Evolutionary conservation across 2,797 vertebrate species (phyloP).

Genomic region (Aplochiton taeniatus): DNA sequence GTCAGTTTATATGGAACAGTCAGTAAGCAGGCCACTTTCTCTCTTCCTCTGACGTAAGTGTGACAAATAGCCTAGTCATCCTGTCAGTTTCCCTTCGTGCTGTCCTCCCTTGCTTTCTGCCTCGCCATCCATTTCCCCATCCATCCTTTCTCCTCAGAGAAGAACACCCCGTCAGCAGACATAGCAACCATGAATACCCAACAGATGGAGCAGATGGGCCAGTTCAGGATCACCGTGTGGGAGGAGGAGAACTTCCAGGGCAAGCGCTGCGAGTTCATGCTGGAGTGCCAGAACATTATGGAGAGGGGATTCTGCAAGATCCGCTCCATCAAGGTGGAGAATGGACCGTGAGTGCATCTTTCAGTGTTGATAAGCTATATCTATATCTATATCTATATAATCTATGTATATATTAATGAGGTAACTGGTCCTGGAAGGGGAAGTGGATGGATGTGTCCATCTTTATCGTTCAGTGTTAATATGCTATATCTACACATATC

Average conservation of each 20-base stretch:
- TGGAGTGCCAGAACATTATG: slow-evolving; percentile 93
- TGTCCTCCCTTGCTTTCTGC: slow-evolving; percentile 11
- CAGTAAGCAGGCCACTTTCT: too few relatives aligned
- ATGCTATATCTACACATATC: too few relatives aligned
- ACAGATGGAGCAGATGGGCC: slow-evolving; percentile 88
- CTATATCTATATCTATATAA: too few relatives aligned
- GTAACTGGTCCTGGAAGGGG: too few relatives aligned
- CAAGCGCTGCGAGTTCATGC: slow-evolving; percentile 89
- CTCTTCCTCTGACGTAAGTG: too few relatives aligned
- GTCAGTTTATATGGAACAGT: too few relatives aligned
- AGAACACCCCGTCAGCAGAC: slow-evolving; percentile 39
- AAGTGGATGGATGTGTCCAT: too few relatives aligned
- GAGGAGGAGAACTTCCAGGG: slow-evolving; percentile 98
- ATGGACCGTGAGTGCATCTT: slow-evolving; percentile 91
- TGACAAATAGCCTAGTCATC: background rate
- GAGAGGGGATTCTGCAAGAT: slow-evolving; percentile 92
- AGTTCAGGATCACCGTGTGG: slow-evolving; percentile 92
- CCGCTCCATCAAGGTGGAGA: slow-evolving; percentile 96
- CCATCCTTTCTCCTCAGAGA: too few relatives aligned
- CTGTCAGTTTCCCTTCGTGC: background rate
- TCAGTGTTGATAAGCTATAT: too few relatives aligned
- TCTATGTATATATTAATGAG: too few relatives aligned
- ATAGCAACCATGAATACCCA: slow-evolving; percentile 85
- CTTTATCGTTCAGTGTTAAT: too few relatives aligned
- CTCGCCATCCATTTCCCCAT: background rate